These are phyloP conservation scores for Pocillopora meandrina DNA, from an alignment of 92 coral and sea anemone genomes.

Conservation along the genomic window DNA sequence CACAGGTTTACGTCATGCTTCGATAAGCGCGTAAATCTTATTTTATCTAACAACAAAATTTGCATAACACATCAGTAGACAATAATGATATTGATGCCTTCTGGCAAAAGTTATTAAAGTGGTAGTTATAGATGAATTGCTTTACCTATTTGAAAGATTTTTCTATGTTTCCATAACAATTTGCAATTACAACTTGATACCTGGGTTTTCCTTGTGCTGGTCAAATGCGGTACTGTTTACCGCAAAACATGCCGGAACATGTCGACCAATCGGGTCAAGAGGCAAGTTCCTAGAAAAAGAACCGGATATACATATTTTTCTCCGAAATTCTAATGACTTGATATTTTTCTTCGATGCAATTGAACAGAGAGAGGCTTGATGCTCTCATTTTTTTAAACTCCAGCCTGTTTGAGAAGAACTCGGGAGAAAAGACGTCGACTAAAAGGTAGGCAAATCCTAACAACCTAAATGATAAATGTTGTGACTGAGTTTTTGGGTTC, in stretches of 20 bases:
- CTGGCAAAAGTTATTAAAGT: too few relatives aligned
- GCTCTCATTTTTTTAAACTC: not conserved
- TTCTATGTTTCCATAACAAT: too few relatives aligned
- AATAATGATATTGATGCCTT: too few relatives aligned
- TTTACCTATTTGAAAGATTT: too few relatives aligned
- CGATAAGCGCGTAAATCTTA: too few relatives aligned
- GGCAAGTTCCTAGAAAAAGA: constrained; percentile 20
- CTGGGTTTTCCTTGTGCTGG: not conserved
- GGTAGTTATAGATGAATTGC: too few relatives aligned
- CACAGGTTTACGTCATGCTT: too few relatives aligned
- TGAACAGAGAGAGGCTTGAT: not conserved
- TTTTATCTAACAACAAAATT: too few relatives aligned
- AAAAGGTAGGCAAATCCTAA: not conserved
- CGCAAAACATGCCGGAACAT: not conserved
- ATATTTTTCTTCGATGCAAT: not conserved
- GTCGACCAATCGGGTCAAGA: not conserved
- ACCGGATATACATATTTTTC: not conserved
- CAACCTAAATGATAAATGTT: not conserved
- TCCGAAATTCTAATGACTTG: not conserved
- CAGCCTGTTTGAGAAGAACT: not conserved
- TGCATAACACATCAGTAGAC: not conserved
- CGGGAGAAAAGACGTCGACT: not conserved
- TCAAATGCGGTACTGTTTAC: not conserved
- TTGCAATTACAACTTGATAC: not conserved
- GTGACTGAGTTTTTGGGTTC: not conserved